These are phyloP conservation scores for Pholis gunnellus DNA, from an alignment of 2,113 vertebrate species.

Conservation along the genomic window DNA sequence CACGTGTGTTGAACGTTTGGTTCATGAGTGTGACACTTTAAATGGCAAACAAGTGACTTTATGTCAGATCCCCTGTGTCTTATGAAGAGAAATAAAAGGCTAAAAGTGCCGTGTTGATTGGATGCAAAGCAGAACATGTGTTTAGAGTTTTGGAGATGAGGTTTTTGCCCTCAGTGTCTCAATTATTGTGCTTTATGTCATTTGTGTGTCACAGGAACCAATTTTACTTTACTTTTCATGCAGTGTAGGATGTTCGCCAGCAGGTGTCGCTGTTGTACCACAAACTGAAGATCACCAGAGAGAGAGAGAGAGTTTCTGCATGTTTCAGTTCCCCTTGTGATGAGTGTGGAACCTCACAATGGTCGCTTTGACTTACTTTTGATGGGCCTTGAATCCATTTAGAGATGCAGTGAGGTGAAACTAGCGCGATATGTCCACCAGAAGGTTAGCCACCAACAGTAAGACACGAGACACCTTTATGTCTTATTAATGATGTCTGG, in stretches of 20 bases:
- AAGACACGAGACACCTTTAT: too few species aligned
- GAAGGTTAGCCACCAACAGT: too few species aligned
- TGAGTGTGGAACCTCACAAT: neutral
- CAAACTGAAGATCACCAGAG: constrained; percentile 9
- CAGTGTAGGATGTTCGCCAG: constrained; percentile 49
- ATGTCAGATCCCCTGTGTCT: too few species aligned
- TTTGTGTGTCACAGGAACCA: neutral
- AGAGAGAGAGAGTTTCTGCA: neutral
- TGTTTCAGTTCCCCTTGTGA: neutral
- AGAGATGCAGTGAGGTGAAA: neutral
- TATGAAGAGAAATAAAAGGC: too few species aligned
- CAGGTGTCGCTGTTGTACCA: constrained; percentile 72
- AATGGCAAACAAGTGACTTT: too few species aligned
- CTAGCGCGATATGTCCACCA: neutral
- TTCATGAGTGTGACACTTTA: too few species aligned
- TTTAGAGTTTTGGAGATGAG: too few species aligned
- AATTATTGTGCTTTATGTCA: neutral
- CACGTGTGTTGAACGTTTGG: too few species aligned
- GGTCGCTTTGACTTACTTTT: neutral
- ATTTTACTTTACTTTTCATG: neutral
- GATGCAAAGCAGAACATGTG: too few species aligned
- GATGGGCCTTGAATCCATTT: neutral
- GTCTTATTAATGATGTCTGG: too few species aligned
- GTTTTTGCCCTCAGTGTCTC: neutral
- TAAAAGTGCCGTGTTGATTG: too few species aligned